Evolutionary conservation across 2,888 invertebrate genomes (phyloP).

Genomic region (Caenorhabditis zanzibari): DNA sequence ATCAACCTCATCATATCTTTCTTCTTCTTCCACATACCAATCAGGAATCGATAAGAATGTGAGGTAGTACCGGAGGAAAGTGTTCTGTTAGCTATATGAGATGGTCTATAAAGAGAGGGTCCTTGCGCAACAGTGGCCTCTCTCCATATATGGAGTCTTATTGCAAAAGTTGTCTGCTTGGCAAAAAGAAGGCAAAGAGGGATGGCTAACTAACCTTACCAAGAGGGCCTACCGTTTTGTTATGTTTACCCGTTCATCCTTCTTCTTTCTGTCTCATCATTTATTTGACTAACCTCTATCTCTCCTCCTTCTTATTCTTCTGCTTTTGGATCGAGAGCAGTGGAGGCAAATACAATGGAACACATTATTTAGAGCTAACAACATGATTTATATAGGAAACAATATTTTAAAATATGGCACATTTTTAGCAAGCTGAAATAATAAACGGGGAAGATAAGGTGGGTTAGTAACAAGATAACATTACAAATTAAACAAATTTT

Average conservation of each 20-base stretch:
- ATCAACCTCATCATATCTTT: slow-evolving; percentile 7
- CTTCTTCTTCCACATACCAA: background rate
- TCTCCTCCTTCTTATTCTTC: slow-evolving; percentile 22
- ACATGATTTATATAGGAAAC: background rate
- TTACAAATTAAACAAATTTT: background rate
- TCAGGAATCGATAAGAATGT: slow-evolving; percentile 13
- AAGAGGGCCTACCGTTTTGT: slow-evolving; percentile 41
- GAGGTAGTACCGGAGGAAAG: background rate
- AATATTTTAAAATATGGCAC: background rate
- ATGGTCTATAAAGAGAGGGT: background rate
- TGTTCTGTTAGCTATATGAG: background rate
- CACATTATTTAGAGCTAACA: slow-evolving; percentile 1
- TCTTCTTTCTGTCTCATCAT: slow-evolving; percentile 44
- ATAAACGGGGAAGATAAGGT: background rate
- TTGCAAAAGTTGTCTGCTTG: slow-evolving; percentile 9
- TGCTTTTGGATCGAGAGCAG: slow-evolving; percentile 23
- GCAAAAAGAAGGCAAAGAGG: background rate
- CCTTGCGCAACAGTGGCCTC: background rate
- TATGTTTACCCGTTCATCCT: slow-evolving; percentile 53
- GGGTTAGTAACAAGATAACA: background rate
- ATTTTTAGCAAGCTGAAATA: background rate
- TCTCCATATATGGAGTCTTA: background rate
- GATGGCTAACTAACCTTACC: slow-evolving; percentile 4
- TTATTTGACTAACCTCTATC: slow-evolving; percentile 58
- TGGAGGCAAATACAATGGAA: slow-evolving; percentile 20